Evolutionary conservation across 2,797 vertebrate species (phyloP).

Genomic region (Ambastaia sidthimunki): DNA sequence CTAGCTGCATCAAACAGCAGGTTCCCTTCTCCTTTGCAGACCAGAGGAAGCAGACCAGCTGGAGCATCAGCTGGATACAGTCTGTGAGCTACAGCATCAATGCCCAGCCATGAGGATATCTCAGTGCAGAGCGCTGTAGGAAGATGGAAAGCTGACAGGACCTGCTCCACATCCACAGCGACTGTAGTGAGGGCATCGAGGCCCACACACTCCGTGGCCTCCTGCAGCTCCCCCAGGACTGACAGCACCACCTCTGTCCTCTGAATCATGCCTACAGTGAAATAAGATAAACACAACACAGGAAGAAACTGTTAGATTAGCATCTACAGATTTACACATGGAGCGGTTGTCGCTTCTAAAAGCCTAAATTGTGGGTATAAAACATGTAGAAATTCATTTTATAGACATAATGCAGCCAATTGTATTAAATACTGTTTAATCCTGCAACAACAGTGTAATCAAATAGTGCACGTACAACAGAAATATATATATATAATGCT

Average conservation of each 20-base stretch:
- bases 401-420: no score
- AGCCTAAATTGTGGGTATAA: no score
- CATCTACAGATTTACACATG: no score
- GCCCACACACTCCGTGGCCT: slow-evolving; percentile 87
- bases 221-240: slow-evolving; percentile 88
- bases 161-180: slow-evolving; percentile 81
- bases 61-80: slow-evolving; percentile 92
- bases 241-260: slow-evolving; percentile 87
- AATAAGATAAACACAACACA: background rate
- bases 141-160: slow-evolving; percentile 81
- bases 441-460: no score
- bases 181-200: slow-evolving; percentile 83
- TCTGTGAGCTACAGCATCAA: slow-evolving; percentile 83
- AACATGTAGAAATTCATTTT: no score
- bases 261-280: slow-evolving; percentile 83
- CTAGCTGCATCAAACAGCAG: slow-evolving; percentile 91
- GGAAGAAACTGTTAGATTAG: no score
- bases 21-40: slow-evolving; percentile 89
- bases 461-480: no score
- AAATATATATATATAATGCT: no score
- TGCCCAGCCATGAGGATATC: slow-evolving; percentile 81
- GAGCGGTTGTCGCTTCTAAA: no score
- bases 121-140: slow-evolving; percentile 77
- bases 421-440: no score
- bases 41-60: slow-evolving; percentile 83